Evolutionary conservation across 2,888 invertebrate species (phyloP).

Genomic region (Entomobrya proxima): DNA sequence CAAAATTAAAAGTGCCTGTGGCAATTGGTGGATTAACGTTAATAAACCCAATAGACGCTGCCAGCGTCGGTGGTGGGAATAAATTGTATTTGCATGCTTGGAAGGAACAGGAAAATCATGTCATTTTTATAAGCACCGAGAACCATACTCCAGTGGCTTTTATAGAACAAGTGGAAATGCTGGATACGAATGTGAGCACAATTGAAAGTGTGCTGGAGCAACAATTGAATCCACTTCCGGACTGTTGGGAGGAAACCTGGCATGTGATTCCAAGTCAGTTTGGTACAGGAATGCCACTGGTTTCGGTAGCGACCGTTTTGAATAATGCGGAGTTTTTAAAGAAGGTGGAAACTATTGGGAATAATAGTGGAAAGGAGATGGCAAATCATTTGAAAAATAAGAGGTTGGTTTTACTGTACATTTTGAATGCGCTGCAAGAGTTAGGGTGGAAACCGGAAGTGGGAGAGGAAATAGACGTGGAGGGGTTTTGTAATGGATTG

Average conservation of each 20-base stretch:
- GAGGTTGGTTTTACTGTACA: no score
- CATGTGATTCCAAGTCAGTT: neutral
- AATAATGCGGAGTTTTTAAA: no score
- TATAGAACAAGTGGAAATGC: neutral
- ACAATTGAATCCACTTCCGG: neutral
- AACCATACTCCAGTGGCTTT: neutral
- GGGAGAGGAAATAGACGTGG: no score
- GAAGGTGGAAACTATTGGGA: no score
- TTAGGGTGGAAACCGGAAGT: no score
- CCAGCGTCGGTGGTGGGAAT: neutral
- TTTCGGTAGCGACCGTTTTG: no score
- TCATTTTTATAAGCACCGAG: neutral
- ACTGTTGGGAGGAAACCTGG: neutral
- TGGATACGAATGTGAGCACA: neutral
- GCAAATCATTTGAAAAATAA: no score
- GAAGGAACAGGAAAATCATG: neutral
- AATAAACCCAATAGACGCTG: neutral
- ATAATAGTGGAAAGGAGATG: no score
- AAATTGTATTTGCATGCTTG: neutral
- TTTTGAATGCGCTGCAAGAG: no score
- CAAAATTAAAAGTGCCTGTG: neutral
- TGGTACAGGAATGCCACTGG: no score
- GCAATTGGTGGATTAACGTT: neutral
- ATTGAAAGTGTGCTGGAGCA: neutral
- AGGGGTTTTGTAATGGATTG: no score